Percentiles rank a stretch among this genome's conserved stretches.
phyloP scores from a whole-genome alignment of 2,113 vertebrate genomes.

The Gnathonemus longibarbis region DNA sequence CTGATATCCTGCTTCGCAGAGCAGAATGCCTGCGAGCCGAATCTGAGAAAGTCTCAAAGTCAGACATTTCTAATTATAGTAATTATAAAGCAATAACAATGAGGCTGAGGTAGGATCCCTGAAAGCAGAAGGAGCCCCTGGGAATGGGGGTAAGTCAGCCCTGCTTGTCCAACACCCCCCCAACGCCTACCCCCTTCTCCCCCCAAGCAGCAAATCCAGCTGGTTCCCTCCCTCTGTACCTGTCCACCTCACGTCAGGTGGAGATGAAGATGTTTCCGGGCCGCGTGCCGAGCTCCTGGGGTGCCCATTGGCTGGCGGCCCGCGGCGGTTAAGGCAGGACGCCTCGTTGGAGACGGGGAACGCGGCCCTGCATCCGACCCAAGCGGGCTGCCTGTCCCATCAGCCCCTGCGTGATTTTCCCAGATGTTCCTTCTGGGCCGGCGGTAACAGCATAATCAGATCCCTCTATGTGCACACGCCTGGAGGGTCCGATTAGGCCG shows the following conservation, averaged over 20 bases:
- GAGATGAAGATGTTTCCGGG: slow-evolving; percentile 3
- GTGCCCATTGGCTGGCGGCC: background rate
- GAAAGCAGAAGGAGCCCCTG: background rate
- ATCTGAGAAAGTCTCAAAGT: background rate
- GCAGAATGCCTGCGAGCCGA: background rate
- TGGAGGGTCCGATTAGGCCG: background rate
- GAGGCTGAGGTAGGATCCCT: background rate
- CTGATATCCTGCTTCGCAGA: background rate
- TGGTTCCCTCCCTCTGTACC: background rate
- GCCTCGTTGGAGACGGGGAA: background rate
- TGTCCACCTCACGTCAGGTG: background rate
- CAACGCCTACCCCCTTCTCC: background rate
- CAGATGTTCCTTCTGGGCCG: slow-evolving; percentile 4
- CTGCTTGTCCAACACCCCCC: background rate
- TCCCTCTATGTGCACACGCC: background rate
- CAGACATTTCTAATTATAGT: background rate
- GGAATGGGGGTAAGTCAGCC: background rate
- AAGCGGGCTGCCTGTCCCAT: background rate
- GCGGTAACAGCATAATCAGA: background rate
- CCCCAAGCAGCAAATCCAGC: background rate
- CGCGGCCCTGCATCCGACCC: too few relatives aligned
- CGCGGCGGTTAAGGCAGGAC: background rate
- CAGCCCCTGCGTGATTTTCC: background rate
- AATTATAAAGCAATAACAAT: background rate
- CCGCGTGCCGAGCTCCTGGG: background rate